Conservation (phyloP, 2,113 vertebrate species). For the Corydoras sp. region DNA sequence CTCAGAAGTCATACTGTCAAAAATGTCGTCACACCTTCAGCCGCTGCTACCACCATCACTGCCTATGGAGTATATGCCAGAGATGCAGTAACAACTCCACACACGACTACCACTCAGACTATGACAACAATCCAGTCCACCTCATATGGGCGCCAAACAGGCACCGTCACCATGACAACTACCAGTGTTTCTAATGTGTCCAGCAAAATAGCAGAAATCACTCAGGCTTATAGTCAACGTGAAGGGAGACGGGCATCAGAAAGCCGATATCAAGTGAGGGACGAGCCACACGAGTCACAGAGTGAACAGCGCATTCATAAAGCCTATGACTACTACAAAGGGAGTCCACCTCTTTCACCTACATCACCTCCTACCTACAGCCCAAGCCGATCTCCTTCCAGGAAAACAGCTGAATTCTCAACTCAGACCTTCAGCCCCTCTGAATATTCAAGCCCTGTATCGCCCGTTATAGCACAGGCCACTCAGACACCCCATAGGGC, state of each 20-base stretch:
- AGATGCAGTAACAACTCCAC: slow-evolving; percentile 67
- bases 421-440: slow-evolving; percentile 78
- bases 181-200: slow-evolving; percentile 65
- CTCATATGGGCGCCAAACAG: slow-evolving; percentile 54
- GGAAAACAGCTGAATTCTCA: slow-evolving; percentile 82
- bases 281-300: slow-evolving; percentile 58
- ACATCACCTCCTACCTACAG: slow-evolving; percentile 78
- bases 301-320: slow-evolving; percentile 63
- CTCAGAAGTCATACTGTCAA: slow-evolving; percentile 72
- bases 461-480: slow-evolving; percentile 80
- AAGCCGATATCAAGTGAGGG: slow-evolving; percentile 60
- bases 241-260: slow-evolving; percentile 61
- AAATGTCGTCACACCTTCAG: slow-evolving; percentile 62
- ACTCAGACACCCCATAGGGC: slow-evolving; percentile 79
- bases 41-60: slow-evolving; percentile 63
- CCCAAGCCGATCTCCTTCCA: slow-evolving; percentile 70
- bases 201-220: slow-evolving; percentile 71
- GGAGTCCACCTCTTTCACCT: slow-evolving; percentile 86
- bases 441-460: slow-evolving; percentile 51
- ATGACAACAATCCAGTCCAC: slow-evolving; percentile 60
- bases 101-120: slow-evolving; percentile 61
- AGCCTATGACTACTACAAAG: slow-evolving; percentile 76
- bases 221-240: slow-evolving; percentile 69
- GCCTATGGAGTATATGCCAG: slow-evolving; percentile 70
- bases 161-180: slow-evolving; percentile 54